phyloP scores from a whole-genome alignment of 2,888 invertebrate genomes.

The Formica aserva region DNA sequence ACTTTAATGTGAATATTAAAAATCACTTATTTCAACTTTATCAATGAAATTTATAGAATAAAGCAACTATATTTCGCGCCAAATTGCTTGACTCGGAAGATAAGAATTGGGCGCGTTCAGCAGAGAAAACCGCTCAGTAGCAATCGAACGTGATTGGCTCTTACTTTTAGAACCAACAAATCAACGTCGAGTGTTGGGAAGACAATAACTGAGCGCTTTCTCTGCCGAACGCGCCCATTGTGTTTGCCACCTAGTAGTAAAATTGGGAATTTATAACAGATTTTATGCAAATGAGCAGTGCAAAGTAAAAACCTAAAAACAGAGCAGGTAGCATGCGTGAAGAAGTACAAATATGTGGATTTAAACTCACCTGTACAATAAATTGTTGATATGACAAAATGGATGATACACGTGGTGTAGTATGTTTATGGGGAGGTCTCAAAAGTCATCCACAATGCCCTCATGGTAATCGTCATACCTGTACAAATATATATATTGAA shows the following conservation, averaged over 20 bases:
- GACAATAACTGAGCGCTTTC: too few species aligned
- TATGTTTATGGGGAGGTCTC: slow-evolving; percentile 85
- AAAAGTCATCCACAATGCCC: slow-evolving; percentile 90
- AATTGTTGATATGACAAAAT: slow-evolving; percentile 42
- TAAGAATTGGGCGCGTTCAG: neutral
- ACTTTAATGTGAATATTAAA: neutral
- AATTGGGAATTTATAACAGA: neutral
- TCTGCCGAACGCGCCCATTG: too few species aligned
- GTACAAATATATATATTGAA: neutral
- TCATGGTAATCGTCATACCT: slow-evolving; percentile 87
- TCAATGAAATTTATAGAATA: neutral
- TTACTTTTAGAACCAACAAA: too few species aligned
- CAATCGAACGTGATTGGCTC: too few species aligned
- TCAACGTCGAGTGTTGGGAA: too few species aligned
- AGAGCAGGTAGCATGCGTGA: neutral
- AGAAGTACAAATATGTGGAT: neutral
- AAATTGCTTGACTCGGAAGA: neutral
- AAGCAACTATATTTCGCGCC: slow-evolving; percentile 10
- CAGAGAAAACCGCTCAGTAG: too few species aligned
- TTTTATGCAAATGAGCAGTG: neutral
- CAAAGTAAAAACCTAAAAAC: neutral
- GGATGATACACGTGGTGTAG: slow-evolving; percentile 67
- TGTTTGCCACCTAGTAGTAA: neutral
- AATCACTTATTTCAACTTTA: neutral
- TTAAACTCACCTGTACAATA: neutral